Percentiles rank a stretch among this genome's conserved stretches.
Evolutionary conservation across 1,140 invertebrate genomes (phyloP).

Genomic region (Scaptomyza hsui): DNA sequence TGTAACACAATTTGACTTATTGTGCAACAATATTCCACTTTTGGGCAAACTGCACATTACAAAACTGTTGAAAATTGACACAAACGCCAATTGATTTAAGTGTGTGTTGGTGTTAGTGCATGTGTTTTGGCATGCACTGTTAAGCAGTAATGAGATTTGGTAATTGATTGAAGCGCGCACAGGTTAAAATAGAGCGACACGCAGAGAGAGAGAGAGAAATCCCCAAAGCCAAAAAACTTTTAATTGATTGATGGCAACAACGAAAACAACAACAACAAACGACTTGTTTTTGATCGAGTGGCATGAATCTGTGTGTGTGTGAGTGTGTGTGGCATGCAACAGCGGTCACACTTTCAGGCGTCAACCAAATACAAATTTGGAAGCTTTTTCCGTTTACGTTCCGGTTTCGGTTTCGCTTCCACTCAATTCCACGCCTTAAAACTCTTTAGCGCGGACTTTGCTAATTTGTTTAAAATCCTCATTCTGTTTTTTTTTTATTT

Average conservation of each 20-base stretch:
- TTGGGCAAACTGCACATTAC: constrained; percentile 1
- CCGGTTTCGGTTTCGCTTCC: constrained; percentile 8
- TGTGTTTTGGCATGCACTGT: constrained; percentile 65
- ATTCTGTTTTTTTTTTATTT: too few species aligned
- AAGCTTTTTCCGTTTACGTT: neutral
- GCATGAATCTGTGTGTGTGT: neutral
- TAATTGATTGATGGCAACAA: constrained; percentile 62
- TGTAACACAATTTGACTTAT: constrained; percentile 43
- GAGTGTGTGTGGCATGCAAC: constrained; percentile 35
- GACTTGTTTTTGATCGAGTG: constrained; percentile 40
- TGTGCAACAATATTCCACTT: constrained; percentile 41
- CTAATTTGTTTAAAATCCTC: too few species aligned
- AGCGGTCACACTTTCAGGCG: constrained; percentile 20
- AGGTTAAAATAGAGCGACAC: constrained; percentile 38
- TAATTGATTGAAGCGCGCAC: constrained; percentile 71
- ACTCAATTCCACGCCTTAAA: constrained; percentile 11
- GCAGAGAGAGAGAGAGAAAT: constrained; percentile 26
- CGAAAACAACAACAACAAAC: constrained; percentile 1
- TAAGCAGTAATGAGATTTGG: constrained; percentile 79
- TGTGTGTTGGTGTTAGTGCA: constrained; percentile 11
- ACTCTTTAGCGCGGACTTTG: neutral
- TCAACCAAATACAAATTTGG: constrained; percentile 6
- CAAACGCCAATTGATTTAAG: constrained; percentile 17
- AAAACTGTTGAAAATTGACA: constrained; percentile 27
- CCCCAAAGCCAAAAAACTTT: constrained; percentile 51